Evolutionary conservation across 2,113 vertebrate genomes (phyloP), one percentile per base, ranked within the genome.

Genomic region (Mus pahari): DNA sequence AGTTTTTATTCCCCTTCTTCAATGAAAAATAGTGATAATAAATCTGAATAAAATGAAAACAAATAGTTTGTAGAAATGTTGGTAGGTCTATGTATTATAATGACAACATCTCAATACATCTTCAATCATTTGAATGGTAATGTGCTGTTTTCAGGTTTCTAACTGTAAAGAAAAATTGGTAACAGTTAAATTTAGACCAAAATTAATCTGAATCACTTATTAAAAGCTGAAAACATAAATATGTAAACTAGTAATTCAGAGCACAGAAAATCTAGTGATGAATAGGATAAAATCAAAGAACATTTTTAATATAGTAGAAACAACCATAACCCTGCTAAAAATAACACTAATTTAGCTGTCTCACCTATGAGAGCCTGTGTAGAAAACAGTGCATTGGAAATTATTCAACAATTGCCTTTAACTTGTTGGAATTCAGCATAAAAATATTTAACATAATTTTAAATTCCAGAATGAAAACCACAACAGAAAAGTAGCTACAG

Each of bases 371-470:
- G 6, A 94, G 10, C 36, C 53, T 24, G 3, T 62, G 1, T 53
- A 93, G 71, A 91, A 91, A 92, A 86, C 50, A 94, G 89, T 71
- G 71, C 24, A 77, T 39, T 64, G 86, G 60, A 89, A 90, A 89
- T 89, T 60, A 91, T 36, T 60, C 14, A 95, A 96, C 12, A 86
- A 68, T 3, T 73, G 10, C 39, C 60, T 71, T 83, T 77, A 86
- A 55, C 73, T 77, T 79, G 42, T 26, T 87, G 39, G 19, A 96
- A 96, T 74, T 91, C 39, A 74, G 26, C 58, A 3, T 68, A 90
- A 78, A 74, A 93, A 77, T 22, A 93, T 74, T 28, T 86, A 81
- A 89, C 8, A 62, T 55, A 45, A 78, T 73, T 73, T 87, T 9
- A 84, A 94, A 75, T 74, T 89, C 75, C 36, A 94, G 36, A 20